Conservation (phyloP, 2,113 vertebrate species). For the Petrocephalus microphthalmus region DNA sequence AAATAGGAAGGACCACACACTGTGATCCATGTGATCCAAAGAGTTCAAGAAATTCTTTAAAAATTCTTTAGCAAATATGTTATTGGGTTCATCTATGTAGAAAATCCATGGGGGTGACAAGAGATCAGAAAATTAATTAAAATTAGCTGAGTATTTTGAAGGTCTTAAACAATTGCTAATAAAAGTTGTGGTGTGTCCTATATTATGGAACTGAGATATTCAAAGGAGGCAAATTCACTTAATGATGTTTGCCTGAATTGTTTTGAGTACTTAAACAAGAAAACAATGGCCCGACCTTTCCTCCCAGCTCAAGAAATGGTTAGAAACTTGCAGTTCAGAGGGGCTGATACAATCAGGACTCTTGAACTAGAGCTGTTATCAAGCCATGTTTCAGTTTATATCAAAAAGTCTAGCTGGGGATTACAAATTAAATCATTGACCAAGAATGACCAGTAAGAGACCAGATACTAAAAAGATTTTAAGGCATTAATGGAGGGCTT, state of each 20-base stretch:
- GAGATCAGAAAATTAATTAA: not conserved
- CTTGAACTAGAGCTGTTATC: not conserved
- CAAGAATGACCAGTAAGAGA: not conserved
- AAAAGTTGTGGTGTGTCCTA: not conserved
- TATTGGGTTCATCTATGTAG: not conserved
- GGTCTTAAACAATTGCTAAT: not conserved
- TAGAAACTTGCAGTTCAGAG: not conserved
- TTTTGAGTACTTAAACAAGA: not conserved
- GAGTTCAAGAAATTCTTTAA: not conserved
- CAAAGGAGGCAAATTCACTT: not conserved
- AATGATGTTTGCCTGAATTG: not conserved
- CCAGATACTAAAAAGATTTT: not conserved
- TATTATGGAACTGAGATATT: not conserved
- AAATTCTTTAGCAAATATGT: not conserved
- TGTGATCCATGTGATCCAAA: slow-evolving; percentile 7
- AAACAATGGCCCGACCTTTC: not conserved
- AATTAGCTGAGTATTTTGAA: not conserved
- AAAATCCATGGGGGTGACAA: not conserved
- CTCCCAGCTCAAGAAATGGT: not conserved
- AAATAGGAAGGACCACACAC: not conserved
- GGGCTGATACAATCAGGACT: not conserved
- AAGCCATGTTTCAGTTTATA: not conserved
- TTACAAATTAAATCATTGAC: not conserved
- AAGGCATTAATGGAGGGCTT: not conserved
- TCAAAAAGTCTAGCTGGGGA: not conserved